These are phyloP conservation scores for Pollicipes pollicipes DNA, from an alignment of 1,140 invertebrate genomes.

Conservation along the genomic window DNA sequence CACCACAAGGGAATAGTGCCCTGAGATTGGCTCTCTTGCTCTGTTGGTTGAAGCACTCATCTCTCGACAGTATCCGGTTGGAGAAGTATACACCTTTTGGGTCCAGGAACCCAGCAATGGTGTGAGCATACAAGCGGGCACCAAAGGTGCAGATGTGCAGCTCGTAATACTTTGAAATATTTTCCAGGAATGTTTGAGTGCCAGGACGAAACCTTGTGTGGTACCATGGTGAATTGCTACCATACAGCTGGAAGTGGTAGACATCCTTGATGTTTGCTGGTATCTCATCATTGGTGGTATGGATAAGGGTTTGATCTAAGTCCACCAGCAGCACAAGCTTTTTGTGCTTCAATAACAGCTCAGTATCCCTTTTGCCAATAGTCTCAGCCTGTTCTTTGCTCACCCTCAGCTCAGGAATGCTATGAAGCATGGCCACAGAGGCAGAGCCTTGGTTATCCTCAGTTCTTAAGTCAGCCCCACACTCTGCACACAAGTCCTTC, in stretches of 20 bases:
- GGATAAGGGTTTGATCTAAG: conserved; percentile 95
- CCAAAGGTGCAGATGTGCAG: conserved; percentile 98
- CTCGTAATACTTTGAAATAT: conserved; percentile 75
- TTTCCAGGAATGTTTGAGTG: conserved; percentile 64
- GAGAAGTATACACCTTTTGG: conserved; percentile 75
- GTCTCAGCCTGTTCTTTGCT: conserved; percentile 67
- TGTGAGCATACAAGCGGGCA: conserved; percentile 91
- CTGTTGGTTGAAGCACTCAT: conserved; percentile 91
- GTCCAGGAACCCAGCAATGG: conserved; percentile 76
- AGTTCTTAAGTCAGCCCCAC: conserved; percentile 73
- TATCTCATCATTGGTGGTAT: conserved; percentile 93
- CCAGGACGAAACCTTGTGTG: conserved; percentile 82
- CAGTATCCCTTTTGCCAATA: conserved; percentile 74
- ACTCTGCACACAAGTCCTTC: conserved; percentile 95
- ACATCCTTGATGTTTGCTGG: conserved; percentile 83
- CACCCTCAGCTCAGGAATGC: conserved; percentile 86
- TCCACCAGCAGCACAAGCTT: conserved; percentile 92
- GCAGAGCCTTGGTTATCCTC: conserved; percentile 32
- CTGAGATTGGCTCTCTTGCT: conserved; percentile 95
- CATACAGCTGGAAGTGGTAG: conserved; percentile 77
- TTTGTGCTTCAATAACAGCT: conserved; percentile 55
- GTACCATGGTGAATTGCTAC: conserved; percentile 65
- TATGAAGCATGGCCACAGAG: conserved; percentile 84
- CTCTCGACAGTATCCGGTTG: conserved; percentile 86
- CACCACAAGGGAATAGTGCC: conserved; percentile 95